Evolutionary conservation across 2,888 invertebrate species (phyloP).

Genomic region (Lycophotia porphyrea): DNA sequence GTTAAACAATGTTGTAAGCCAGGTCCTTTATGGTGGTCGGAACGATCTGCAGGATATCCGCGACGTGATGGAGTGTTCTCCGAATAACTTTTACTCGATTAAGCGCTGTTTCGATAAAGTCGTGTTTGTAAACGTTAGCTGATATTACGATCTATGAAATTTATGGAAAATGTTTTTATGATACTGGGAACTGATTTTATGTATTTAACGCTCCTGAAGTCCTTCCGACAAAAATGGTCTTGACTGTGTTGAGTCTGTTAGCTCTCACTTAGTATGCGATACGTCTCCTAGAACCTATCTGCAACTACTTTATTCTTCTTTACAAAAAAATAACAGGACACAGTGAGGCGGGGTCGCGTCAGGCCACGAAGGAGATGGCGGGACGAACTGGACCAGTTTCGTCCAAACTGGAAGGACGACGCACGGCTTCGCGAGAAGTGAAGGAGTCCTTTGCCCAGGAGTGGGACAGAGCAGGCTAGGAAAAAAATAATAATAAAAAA

Average conservation of each 20-base stretch:
- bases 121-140: conserved; percentile 43
- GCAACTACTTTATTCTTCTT: background rate
- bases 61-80: conserved; percentile 71
- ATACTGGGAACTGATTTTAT: background rate
- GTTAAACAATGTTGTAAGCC: conserved; percentile 70
- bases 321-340: too few species aligned
- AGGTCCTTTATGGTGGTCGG: conserved; percentile 63
- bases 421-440: too few species aligned
- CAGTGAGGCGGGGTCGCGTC: too few species aligned
- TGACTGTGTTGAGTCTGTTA: too few species aligned
- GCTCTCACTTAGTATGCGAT: background rate
- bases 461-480: too few species aligned
- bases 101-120: conserved; percentile 35
- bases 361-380: too few species aligned
- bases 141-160: conserved; percentile 19
- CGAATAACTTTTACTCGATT: conserved; percentile 64
- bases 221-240: background rate
- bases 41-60: conserved; percentile 71
- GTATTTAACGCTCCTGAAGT: background rate
- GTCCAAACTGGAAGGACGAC: too few species aligned
- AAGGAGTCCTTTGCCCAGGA: too few species aligned
- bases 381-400: too few species aligned
- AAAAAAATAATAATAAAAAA: too few species aligned
- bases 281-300: background rate
- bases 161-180: conserved; percentile 25